A percentile compares a stretch with the other conserved stretches of the same genome.
These are phyloP conservation scores for Lucifuga dentata DNA, from an alignment of 2,113 vertebrate genomes.

Conservation along the genomic window DNA sequence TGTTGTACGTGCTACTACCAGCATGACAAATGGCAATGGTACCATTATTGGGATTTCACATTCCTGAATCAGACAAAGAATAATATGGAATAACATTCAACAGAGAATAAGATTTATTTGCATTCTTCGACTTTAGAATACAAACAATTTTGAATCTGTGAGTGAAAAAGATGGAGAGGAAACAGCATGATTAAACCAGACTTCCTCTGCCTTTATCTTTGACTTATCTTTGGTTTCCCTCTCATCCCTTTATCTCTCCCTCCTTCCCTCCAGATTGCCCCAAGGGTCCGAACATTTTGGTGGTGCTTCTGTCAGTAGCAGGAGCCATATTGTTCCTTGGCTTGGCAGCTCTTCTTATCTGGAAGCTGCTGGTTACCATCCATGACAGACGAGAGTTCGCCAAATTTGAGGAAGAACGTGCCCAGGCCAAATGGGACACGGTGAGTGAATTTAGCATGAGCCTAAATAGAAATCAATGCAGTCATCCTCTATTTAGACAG, in stretches of 20 bases:
- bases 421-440: conserved; percentile 95
- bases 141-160: conserved; percentile 3
- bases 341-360: conserved; percentile 91
- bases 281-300: conserved; percentile 90
- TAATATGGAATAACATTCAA: neutral
- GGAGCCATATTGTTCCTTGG: conserved; percentile 93
- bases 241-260: conserved; percentile 34
- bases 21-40: neutral
- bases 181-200: conserved; percentile 7
- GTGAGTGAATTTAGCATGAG: conserved; percentile 78
- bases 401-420: conserved; percentile 95
- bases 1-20: too few species aligned
- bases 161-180: conserved; percentile 9
- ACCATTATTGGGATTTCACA: neutral
- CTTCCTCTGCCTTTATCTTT: conserved; percentile 20
- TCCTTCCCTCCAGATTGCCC: conserved; percentile 87
- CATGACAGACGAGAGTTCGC: conserved; percentile 96
- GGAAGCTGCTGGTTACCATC: conserved; percentile 97
- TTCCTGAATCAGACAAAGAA: neutral
- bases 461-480: too few species aligned
- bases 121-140: too few species aligned
- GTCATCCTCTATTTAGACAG: too few species aligned
- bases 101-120: too few species aligned
- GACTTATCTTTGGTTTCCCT: conserved; percentile 17
- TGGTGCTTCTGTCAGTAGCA: conserved; percentile 92